These are phyloP conservation scores for Abrostola tripartita DNA, from an alignment of 2,888 invertebrate genomes.

Conservation along the genomic window DNA sequence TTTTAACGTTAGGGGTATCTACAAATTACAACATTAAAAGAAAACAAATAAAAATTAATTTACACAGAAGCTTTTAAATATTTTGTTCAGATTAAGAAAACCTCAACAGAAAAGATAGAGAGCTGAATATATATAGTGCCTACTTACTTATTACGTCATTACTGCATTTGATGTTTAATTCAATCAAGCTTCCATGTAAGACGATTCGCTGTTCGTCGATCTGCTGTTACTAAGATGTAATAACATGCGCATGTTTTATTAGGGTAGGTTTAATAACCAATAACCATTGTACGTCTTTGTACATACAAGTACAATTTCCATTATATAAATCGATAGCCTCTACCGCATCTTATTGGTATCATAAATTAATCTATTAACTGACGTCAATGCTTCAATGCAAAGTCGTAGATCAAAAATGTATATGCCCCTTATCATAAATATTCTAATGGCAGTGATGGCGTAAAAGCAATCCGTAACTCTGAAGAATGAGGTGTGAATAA, in stretches of 20 bases:
- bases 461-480: neutral
- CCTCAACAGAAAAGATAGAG: no score
- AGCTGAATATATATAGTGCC: no score
- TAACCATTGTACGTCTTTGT: neutral
- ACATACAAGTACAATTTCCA: conserved; percentile 5
- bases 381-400: conserved; percentile 14
- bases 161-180: neutral
- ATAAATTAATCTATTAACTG: conserved; percentile 12
- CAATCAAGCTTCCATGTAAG: no score
- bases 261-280: neutral
- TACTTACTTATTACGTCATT: neutral
- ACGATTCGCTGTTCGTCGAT: no score
- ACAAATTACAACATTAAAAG: no score
- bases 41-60: neutral
- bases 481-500: neutral
- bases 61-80: neutral
- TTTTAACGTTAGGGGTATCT: no score
- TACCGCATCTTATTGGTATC: conserved; percentile 10
- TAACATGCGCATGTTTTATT: no score
- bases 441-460: conserved; percentile 4
- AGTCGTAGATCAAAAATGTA: neutral
- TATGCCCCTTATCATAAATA: neutral
- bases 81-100: neutral
- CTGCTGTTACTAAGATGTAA: no score
- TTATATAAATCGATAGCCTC: conserved; percentile 8